Base-by-base conservation (phyloP, 1,140 invertebrate genomes). In the Bilobella aurantiaca region DNA sequence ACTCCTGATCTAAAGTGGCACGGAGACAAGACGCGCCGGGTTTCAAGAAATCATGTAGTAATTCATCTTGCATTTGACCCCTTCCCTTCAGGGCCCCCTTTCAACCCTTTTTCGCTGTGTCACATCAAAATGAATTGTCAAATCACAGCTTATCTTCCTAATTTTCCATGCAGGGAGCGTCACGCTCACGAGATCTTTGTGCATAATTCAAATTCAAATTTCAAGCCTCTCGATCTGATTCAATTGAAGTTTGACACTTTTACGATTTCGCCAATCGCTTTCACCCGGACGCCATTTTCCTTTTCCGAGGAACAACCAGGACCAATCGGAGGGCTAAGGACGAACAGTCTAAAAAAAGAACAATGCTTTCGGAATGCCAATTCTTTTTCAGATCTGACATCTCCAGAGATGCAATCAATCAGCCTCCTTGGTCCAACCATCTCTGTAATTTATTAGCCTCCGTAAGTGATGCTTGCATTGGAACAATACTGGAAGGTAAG, bases 51-150 rank as follows among this genome's bases (percentile, higher is more conserved):
- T 53, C 49, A 53, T 53, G 49, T 53, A 14, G 49, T 53, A 53
- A 53, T 53, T 53, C 49, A 53, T 53, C 49, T 53, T 53, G 14
- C 8, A 53, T 53, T 23, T 8, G 37, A 42, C n/a, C 21, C 49
- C 49, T 8, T 23, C 14, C 49, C 49, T 53, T 53, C 5, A 12
- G 23, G 23, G 49, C 49, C 49, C 37, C 37, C n/a, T n/a, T 42
- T 42, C 37, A 42, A 42, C 37, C 37, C 49, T 53, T 53, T 53
- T 53, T 23, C 49, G 23, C 49, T 42, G 8, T 53, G 49, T 53
- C 49, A 53, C 21, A 53, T 16, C 12, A 23, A 53, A 53, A 53
- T 53, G 49, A 53, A 53, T 53, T 53, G 49, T 53, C 49, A 53
- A 53, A 23, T 23, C 8, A 18, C 34, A 18, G 8, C 34, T 8